Evolutionary conservation across 2,113 vertebrate genomes (phyloP).

Genomic region (Salminus brasiliensis): DNA sequence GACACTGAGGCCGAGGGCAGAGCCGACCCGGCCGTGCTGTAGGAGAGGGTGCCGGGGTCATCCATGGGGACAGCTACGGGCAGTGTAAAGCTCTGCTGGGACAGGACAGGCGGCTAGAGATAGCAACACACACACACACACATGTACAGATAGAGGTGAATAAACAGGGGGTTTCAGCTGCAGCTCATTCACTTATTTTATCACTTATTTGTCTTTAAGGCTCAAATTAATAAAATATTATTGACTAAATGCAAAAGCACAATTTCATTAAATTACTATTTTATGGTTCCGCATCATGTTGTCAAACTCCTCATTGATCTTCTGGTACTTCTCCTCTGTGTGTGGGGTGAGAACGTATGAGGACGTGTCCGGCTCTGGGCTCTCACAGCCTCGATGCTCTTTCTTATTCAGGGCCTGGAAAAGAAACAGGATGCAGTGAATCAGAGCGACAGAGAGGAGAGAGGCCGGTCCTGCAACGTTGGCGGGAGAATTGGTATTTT

Average conservation of each 20-base stretch:
- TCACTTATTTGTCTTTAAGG: no score
- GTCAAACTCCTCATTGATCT: slow-evolving; percentile 99
- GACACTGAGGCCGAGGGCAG: slow-evolving; percentile 82
- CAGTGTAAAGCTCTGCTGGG: slow-evolving; percentile 90
- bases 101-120: slow-evolving; percentile 79
- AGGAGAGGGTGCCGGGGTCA: slow-evolving; percentile 81
- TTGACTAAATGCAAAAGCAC: slow-evolving; percentile 42
- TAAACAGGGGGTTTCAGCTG: not conserved
- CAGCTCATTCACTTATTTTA: no score
- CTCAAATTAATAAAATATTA: no score
- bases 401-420: slow-evolving; percentile 96
- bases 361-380: slow-evolving; percentile 90
- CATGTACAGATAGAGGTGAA: not conserved
- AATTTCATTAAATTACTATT: slow-evolving; percentile 77
- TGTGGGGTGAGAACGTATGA: slow-evolving; percentile 90
- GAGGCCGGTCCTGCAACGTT: no score
- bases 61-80: slow-evolving; percentile 83
- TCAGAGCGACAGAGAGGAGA: not conserved
- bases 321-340: slow-evolving; percentile 98
- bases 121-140: not conserved
- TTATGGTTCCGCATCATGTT: slow-evolving; percentile 99
- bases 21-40: slow-evolving; percentile 79
- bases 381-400: slow-evolving; percentile 95
- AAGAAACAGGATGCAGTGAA: not conserved
- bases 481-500: no score